Evolutionary conservation across 1,140 invertebrate genomes (phyloP).

Genomic region (Akabosia matsudoensis): DNA sequence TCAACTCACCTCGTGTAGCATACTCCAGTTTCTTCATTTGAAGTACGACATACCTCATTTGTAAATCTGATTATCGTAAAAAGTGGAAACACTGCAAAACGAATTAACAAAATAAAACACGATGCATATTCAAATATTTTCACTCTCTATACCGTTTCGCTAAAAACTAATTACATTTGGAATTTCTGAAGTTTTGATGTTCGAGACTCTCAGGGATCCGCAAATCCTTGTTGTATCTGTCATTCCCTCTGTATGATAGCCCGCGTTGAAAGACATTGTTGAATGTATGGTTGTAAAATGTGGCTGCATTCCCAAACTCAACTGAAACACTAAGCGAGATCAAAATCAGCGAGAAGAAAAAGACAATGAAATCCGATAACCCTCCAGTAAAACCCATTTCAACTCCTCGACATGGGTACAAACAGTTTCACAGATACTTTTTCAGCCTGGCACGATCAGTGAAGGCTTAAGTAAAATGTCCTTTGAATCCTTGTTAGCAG

Average conservation of each 20-base stretch:
- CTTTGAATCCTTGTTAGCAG: no score
- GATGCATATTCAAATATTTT: no score
- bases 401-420: no score
- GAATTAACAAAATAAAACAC: slow-evolving; percentile 17
- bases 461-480: no score
- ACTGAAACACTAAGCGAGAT: neutral
- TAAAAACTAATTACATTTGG: slow-evolving; percentile 17
- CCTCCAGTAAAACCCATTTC: no score
- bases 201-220: slow-evolving; percentile 6
- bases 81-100: slow-evolving; percentile 44
- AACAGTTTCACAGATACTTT: no score
- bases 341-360: neutral
- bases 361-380: neutral
- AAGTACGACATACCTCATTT: slow-evolving; percentile 41
- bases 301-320: neutral
- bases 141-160: no score
- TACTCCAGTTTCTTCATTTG: slow-evolving; percentile 41
- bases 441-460: no score
- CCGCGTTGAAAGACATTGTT: neutral
- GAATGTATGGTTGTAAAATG: neutral
- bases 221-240: neutral
- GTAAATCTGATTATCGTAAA: slow-evolving; percentile 45
- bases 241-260: neutral
- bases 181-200: neutral
- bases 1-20: slow-evolving; percentile 42